Evolutionary conservation across 37 sponge, comb jelly and placozoan species (phyloP), one percentile per base, ranked within the genome.

Genomic region (Axinella damicornis): DNA sequence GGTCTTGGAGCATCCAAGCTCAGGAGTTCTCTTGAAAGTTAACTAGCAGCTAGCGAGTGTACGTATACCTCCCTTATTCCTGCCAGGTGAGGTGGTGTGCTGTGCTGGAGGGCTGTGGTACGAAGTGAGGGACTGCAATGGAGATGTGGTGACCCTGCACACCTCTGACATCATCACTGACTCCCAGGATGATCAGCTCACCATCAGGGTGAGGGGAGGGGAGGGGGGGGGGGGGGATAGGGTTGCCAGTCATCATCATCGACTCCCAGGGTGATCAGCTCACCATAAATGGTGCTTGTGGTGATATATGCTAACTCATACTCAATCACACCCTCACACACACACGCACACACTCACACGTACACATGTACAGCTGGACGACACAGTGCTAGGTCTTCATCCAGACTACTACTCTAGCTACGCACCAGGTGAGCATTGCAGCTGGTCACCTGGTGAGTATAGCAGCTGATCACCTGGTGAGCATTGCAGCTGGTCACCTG

Each of bases 391-490:
- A n/a, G 79, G 78, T 21, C 86, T 65, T 21, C 93, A 88, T 40
- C 89, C 85, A 0, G 15, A 55, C 33, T 91, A 74, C 53, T 57
- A 66, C 27, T 58, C 24, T 69, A 74, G 88, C 56, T 85, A 84
- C 76, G 89, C 86, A 27, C 94, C 94, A 65, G 94, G 74, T 41
- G 20, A 53, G 74, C n/a, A n/a, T n/a, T n/a, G n/a, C n/a, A n/a
- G n/a, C n/a, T 78, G 17, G 53, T 5, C 0, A 77, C 78, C 25
- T 53, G 32, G 54, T 53, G 67, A 22, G 19, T 20, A n/a, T n/a
- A n/a, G n/a, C n/a, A 74, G 88, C 56, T 85, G 80, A 71, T 86
- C 86, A 27, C 94, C 94, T 64, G 94, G 74, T 41, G 20, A 53
- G 74, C n/a, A n/a, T n/a, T n/a, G n/a, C n/a, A n/a, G n/a, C n/a